These are phyloP conservation scores for Crocidura indochinensis DNA, from an alignment of 2,797 vertebrate species.

Conservation along the genomic window DNA sequence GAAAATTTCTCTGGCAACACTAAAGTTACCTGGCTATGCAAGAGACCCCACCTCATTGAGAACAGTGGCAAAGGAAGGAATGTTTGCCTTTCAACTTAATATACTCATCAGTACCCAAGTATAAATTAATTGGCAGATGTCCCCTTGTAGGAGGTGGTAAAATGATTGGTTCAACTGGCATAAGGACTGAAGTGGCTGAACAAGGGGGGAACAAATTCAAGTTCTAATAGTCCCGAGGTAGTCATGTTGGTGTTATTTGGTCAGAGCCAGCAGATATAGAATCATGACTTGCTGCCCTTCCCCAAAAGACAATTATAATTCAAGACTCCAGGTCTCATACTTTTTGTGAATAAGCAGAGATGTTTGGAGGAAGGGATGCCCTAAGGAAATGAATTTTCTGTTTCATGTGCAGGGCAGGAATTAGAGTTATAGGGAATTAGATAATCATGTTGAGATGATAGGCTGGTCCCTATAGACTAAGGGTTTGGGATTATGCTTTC, in stretches of 20 bases:
- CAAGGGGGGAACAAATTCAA: not conserved
- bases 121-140: slow-evolving; percentile 3
- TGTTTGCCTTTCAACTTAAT: not conserved
- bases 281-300: not conserved
- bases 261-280: slow-evolving; percentile 16
- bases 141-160: not conserved
- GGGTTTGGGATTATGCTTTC: not conserved
- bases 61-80: slow-evolving; percentile 8
- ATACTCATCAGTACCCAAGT: not conserved
- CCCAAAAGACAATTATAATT: too few relatives aligned
- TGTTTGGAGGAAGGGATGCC: not conserved
- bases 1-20: not conserved
- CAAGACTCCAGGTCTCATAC: slow-evolving; percentile 18
- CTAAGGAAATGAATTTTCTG: not conserved
- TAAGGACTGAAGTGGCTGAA: not conserved
- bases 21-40: not conserved
- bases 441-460: not conserved
- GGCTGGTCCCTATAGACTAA: accelerated
- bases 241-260: not conserved
- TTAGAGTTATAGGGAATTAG: not conserved
- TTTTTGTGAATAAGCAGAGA: slow-evolving; percentile 27
- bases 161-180: not conserved
- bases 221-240: not conserved
- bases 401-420: not conserved
- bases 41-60: not conserved